Evolutionary conservation across 2,888 invertebrate species (phyloP).

Genomic region (Acanthosepion esculentum): DNA sequence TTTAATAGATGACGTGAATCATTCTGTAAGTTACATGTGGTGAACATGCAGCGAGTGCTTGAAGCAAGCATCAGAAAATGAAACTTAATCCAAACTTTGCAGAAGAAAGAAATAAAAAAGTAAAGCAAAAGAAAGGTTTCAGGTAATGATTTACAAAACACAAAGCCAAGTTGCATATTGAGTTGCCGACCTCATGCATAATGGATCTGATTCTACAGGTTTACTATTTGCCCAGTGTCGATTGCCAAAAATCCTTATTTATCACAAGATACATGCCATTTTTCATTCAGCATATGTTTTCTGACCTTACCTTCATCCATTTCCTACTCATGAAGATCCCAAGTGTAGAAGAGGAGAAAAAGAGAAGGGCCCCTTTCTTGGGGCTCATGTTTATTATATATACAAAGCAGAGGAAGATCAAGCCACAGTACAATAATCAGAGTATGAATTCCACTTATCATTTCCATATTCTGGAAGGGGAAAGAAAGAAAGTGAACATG

Average conservation of each 20-base stretch:
- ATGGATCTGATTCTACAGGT: conserved; percentile 33
- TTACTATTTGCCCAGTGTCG: background rate
- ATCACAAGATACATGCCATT: conserved; percentile 33
- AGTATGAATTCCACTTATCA: conserved; percentile 33
- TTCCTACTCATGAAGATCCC: background rate
- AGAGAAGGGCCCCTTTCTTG: background rate
- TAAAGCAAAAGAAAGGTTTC: background rate
- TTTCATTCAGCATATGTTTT: conserved; percentile 21
- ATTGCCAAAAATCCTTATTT: conserved; percentile 21
- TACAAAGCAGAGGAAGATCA: background rate
- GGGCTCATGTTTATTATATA: background rate
- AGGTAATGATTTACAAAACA: conserved; percentile 21
- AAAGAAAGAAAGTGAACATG: background rate
- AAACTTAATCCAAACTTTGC: background rate
- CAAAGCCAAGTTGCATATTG: conserved; percentile 20
- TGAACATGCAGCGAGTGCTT: background rate
- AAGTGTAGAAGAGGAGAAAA: background rate
- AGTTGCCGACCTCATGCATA: conserved; percentile 33
- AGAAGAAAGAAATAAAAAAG: background rate
- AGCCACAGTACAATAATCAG: background rate
- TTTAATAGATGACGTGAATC: conserved; percentile 22
- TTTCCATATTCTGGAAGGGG: background rate
- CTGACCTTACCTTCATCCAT: conserved; percentile 9
- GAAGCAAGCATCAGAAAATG: background rate
- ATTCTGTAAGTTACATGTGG: background rate